Conservation (phyloP, 1,140 invertebrate genomes). For the Contarinia nasturtii region DNA sequence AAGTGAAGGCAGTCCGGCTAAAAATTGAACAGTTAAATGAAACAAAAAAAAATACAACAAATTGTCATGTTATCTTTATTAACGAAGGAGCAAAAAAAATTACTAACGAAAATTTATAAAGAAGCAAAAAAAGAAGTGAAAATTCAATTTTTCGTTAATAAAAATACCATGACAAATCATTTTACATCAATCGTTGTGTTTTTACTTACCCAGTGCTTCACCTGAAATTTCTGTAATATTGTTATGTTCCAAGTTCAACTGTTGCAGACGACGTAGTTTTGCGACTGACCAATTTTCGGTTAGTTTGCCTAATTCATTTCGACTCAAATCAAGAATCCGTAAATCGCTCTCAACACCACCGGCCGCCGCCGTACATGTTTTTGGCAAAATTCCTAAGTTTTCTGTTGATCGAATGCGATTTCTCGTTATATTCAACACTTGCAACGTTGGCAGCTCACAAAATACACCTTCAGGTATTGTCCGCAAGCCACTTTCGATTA, state of each 20-base stretch:
- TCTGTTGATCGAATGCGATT: slow-evolving; percentile 57
- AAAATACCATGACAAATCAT: too few species aligned
- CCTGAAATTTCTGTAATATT: slow-evolving; percentile 60
- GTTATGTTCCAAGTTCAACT: slow-evolving; percentile 63
- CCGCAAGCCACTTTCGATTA: slow-evolving; percentile 64
- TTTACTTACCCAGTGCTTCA: slow-evolving; percentile 53
- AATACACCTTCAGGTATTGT: slow-evolving; percentile 52
- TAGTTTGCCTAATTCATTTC: slow-evolving; percentile 51
- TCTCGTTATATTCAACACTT: slow-evolving; percentile 61
- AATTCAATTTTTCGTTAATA: too few species aligned
- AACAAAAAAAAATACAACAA: too few species aligned
- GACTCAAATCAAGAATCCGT: slow-evolving; percentile 53
- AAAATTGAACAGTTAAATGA: too few species aligned
- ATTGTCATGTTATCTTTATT: too few species aligned
- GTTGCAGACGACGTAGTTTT: slow-evolving; percentile 49
- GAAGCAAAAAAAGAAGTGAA: too few species aligned
- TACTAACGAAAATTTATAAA: too few species aligned
- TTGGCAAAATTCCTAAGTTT: slow-evolving; percentile 44
- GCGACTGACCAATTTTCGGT: slow-evolving; percentile 51
- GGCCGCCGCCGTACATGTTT: slow-evolving; percentile 29
- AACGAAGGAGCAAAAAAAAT: too few species aligned
- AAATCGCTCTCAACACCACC: slow-evolving; percentile 36
- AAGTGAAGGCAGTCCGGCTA: slow-evolving; percentile 50
- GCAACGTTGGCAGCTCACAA: slow-evolving; percentile 56
- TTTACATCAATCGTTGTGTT: too few species aligned